Base-by-base conservation (phyloP, 2,113 vertebrate genomes). In the Capreolus pygargus region DNA sequence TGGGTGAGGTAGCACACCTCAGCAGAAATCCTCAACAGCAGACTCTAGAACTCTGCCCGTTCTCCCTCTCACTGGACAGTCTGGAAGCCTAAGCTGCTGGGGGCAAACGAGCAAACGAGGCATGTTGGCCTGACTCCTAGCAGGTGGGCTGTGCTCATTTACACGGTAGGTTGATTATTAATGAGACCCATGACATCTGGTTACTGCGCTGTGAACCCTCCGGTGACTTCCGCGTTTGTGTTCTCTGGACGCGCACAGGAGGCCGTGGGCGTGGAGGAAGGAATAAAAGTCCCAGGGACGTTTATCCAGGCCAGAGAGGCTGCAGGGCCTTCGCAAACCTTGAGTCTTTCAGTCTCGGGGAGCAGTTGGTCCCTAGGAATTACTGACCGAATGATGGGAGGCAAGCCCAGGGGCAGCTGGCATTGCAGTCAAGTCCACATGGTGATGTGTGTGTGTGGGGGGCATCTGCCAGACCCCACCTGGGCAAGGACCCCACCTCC, bases 191-290 rank as follows among this genome's bases (percentile, higher is more conserved):
- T 57, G 89, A 10, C 55, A 1, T 23, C 54, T 30, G 84, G 43
- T 74, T 55, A 25, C 87, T 14, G 94, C 50, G 16, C 58, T 30
- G 13, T 6, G 27, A 89, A 52, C 74, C 27, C 43, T 17, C 1
- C 1, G 0, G 16, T 0, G 39, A 79, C 86, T 89, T 89, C 84
- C 0, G 0, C 1, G 0, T 88, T 14, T 3, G 2, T 0, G 0
- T 36, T 21, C 61, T 30, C 15, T 4, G 27, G 58, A 81, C 23
- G 2, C 43, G 5, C 61, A 1, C 6, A 2, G 74, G 67, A 58
- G 55, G 30, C 87, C 60, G n/a, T 2, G 14, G 14, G 27, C 9
- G 0, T 0, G 9, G 19, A 10, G 12, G 64, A 74, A 55, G 2
- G 39, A 28, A 6, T 19, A 54, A 1, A 23, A 28, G 13, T 16